Evolutionary conservation across 2,797 vertebrate species (phyloP).

Genomic region (Sebastes kiyomatsui): DNA sequence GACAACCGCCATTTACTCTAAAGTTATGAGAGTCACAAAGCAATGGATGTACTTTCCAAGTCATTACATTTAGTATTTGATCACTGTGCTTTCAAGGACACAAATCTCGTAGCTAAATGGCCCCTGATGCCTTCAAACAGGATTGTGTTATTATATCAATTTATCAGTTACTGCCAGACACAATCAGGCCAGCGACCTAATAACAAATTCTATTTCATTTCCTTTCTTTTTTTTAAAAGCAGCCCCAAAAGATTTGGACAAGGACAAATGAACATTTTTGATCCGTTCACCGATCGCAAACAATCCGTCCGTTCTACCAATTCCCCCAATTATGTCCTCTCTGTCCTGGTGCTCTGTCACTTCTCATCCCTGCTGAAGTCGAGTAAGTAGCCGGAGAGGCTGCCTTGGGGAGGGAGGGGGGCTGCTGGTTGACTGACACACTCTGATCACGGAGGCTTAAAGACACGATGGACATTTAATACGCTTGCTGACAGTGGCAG

Average conservation of each 20-base stretch:
- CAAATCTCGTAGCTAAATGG: conserved; percentile 18
- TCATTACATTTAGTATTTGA: conserved; percentile 48
- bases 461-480: conserved; percentile 62
- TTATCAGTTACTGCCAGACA: conserved; percentile 32
- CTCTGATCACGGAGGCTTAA: conserved; percentile 51
- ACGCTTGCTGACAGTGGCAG: conserved; percentile 44
- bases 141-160: conserved; percentile 11
- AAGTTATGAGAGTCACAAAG: conserved; percentile 35
- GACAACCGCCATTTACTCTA: conserved; percentile 49
- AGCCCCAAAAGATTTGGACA: conserved; percentile 20
- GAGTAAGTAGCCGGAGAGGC: conserved; percentile 23
- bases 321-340: conserved; percentile 48
- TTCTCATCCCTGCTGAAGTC: conserved; percentile 53
- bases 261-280: conserved; percentile 41
- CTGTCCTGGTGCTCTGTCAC: conserved; percentile 53
- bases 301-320: conserved; percentile 7
- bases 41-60: conserved; percentile 44
- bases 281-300: conserved; percentile 34
- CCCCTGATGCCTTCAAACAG: background rate
- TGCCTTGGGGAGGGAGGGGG: background rate
- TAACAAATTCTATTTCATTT: conserved; percentile 11
- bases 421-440: conserved; percentile 48
- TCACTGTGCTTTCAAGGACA: conserved; percentile 47
- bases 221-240: background rate
- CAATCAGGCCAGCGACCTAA: conserved; percentile 7